Evolutionary conservation across 2,113 vertebrate species (phyloP), one percentile per base, ranked within the genome.

Genomic region (Chaetops frenatus): DNA sequence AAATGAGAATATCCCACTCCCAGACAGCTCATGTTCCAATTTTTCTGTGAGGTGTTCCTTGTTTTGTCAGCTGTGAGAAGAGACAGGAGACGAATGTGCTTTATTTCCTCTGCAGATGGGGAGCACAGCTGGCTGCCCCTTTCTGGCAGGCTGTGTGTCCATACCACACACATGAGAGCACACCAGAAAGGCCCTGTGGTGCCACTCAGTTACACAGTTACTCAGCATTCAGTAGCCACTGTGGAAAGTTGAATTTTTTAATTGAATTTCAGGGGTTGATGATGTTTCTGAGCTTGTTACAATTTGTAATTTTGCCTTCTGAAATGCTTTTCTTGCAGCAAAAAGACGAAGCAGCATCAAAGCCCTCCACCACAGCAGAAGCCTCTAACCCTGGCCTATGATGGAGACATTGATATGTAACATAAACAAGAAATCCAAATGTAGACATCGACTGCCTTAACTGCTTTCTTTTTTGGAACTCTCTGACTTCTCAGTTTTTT

Each of bases 391-490:
- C 98, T 99, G 97, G 99, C 99, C 90, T 99, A 99, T 7, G 99
- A 99, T 16, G 99, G 99, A 92, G 99, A 99, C 90, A 95, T 98
- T 96, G 99, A 99, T 94, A 99, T 99, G 99, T 99, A 98, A 99
- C 92, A 84, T 81, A 89, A 76, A 64, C 93, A 91, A 93, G 57
- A 94, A 97, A 97, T 96, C 97, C 97, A 98, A 98, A 98, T 97
- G 96, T 97, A 97, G 97, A 98, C 97, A 97, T 98, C 97, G 7
- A 90, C 98, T 98, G 98, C 98, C 98, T 98, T 98, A 98, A 98
- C 94, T 62, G 94, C 97, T 98, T 97, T 97, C 96, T 97, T 96
- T 97, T 97, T 98, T 97, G 96, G 97, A 97, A 97, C 95, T 97
- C 87, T 96, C 89, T 6, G 97, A 98, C 94, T 97, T 98, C 97